Conservation (phyloP, 2,888 invertebrate genomes). For the Copidosoma aretas region DNA sequence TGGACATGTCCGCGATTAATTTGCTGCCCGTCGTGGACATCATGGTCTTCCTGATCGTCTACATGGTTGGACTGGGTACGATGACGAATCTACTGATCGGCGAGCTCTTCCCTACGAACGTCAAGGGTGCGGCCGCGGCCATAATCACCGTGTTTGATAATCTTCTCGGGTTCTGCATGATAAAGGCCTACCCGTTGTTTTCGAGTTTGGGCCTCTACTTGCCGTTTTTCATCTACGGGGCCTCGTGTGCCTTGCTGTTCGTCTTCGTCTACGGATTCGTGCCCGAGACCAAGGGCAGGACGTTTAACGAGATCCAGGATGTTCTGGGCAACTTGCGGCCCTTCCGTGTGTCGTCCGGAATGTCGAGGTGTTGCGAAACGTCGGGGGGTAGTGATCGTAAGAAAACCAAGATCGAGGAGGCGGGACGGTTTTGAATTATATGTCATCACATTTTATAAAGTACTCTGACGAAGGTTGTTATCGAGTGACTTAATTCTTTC, state of each 20-base stretch:
- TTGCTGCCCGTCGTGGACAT: constrained; percentile 54
- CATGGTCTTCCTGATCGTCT: constrained; percentile 55
- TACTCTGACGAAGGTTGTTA: no score
- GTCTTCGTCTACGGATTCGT: constrained; percentile 52
- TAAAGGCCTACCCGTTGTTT: no score
- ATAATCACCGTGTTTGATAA: constrained; percentile 57
- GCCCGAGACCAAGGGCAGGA: constrained; percentile 59
- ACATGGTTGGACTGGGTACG: constrained; percentile 58
- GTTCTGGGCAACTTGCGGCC: constrained; percentile 43
- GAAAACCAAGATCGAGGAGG: constrained; percentile 13
- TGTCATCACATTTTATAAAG: no score
- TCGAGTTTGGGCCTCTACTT: constrained; percentile 48
- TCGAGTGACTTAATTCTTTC: no score
- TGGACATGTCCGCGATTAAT: constrained; percentile 50
- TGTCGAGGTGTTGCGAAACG: constrained; percentile 13
- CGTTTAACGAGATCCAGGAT: constrained; percentile 55
- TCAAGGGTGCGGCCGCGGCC: constrained; percentile 57
- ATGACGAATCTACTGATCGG: constrained; percentile 57
- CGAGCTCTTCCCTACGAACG: constrained; percentile 57
- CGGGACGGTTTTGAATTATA: no score
- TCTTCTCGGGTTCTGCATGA: constrained; percentile 56
- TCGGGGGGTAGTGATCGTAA: no score
- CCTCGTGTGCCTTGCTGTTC: constrained; percentile 53
- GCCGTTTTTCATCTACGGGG: constrained; percentile 55
- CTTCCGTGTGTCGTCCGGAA: constrained; percentile 10